Percentiles rank a stretch among this genome's conserved stretches.
These are phyloP conservation scores for Mesocricetus auratus DNA, from an alignment of 2,113 vertebrate species.

Conservation along the genomic window DNA sequence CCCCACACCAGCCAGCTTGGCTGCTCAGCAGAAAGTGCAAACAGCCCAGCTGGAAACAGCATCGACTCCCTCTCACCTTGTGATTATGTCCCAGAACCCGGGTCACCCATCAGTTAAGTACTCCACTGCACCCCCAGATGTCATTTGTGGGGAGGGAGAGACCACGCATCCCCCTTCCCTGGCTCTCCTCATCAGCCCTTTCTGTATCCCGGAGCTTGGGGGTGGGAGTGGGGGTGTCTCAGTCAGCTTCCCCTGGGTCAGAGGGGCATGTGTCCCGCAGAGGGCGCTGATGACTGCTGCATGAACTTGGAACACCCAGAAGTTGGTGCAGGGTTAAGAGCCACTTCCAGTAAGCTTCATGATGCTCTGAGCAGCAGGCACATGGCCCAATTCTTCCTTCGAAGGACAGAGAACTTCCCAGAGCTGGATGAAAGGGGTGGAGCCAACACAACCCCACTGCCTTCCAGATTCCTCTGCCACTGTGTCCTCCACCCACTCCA, in stretches of 20 bases:
- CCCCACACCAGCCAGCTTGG: not conserved
- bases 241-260: not conserved
- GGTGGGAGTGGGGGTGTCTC: not conserved
- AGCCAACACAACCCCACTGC: not conserved
- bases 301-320: not conserved
- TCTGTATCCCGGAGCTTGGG: not conserved
- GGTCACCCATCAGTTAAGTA: not conserved
- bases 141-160: not conserved
- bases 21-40: not conserved
- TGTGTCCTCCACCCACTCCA: rapidly evolving
- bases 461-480: not conserved
- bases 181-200: not conserved
- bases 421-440: not conserved
- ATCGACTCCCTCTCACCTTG: not conserved
- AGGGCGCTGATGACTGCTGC: not conserved
- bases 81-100: slow-evolving; percentile 25
- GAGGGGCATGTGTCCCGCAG: not conserved
- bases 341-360: not conserved
- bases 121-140: not conserved
- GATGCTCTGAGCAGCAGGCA: not conserved
- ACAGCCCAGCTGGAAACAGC: not conserved
- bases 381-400: not conserved
- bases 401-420: not conserved
- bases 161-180: not conserved
- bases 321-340: no score